Conservation (phyloP, 2,113 vertebrate genomes). For the Hippocampus mohnikei region DNA sequence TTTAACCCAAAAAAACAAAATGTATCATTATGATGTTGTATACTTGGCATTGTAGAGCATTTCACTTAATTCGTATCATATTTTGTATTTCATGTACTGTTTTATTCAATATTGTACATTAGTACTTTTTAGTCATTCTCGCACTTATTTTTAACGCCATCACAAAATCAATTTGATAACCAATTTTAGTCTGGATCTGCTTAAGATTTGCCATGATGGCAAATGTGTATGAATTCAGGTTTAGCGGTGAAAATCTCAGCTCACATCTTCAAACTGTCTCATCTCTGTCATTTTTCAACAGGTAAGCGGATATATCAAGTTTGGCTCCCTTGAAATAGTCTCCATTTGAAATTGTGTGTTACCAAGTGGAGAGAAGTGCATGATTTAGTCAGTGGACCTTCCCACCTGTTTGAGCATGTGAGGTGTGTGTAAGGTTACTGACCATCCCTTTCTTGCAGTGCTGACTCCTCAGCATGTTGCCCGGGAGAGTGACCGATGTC, state of each 20-base stretch:
- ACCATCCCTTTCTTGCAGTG: constrained; percentile 26
- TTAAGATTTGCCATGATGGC: background rate
- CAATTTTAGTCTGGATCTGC: background rate
- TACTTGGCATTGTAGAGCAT: background rate
- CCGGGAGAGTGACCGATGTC: constrained; percentile 44
- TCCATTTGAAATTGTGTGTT: background rate
- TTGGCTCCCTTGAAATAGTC: background rate
- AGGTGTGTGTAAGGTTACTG: background rate
- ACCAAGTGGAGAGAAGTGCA: background rate
- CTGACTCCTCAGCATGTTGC: constrained; percentile 55
- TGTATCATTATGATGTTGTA: background rate
- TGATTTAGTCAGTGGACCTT: background rate
- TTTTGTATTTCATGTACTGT: background rate
- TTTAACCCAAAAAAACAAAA: background rate
- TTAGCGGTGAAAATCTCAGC: background rate
- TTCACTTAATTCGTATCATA: background rate
- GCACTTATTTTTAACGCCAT: background rate
- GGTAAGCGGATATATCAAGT: background rate
- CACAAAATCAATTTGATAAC: background rate
- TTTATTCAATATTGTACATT: background rate
- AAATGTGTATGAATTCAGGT: background rate
- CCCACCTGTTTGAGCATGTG: background rate
- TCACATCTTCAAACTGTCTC: background rate
- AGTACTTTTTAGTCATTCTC: background rate
- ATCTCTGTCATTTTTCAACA: background rate